Base-by-base conservation (phyloP, 1,140 invertebrate species). In the Rhagoletis zephyria region DNA sequence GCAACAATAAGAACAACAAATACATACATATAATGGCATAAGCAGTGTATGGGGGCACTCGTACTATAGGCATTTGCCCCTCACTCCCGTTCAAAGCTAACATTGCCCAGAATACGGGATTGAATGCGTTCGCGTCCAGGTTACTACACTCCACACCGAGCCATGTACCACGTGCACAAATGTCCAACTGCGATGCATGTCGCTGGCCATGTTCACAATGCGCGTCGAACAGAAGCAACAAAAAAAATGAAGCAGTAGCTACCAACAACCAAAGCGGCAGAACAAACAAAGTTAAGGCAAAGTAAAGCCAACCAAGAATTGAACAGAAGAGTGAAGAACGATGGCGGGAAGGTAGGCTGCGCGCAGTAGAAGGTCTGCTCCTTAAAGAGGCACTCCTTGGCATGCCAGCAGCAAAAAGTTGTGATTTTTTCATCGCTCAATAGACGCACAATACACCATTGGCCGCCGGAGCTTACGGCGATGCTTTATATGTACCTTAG, bases 381-480 rank as follows among this genome's bases (percentile, higher is more conserved):
- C 74, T 81, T 81, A 81, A 81, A 81, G 45, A 81, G 74, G 74
- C 74, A 81, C 74, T 81, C 74, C 74, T 81, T 81, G 48, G 48
- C 19, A 61, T 63, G 12, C n/a, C 40, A 61, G 7, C n/a, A 85
- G 40, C 30, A 85, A 85, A 85, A 81, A 81, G 48, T 56, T 81
- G 74, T 56, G 74, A 81, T 81, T 81, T 81, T 81, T 63, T 81
- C 56, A 56, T 56, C 56, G 42, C 45, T 42, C 63, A 1, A 64
- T 56, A 64, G 60, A 61, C 40, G 12, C 51, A 56, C 85, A 42
- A 77, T 19, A 30, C 60, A 16, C 51, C 63, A 45, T 63, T 63
- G 59, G 16, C 14, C 85, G 59, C 59, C 45, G 30, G 30, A 30
- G 77, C 74, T 51, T 56, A 7, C 5, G 10, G 51, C 16, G 16